Conservation (phyloP, 2,113 vertebrate species). For the Protomyctophum bolini region DNA sequence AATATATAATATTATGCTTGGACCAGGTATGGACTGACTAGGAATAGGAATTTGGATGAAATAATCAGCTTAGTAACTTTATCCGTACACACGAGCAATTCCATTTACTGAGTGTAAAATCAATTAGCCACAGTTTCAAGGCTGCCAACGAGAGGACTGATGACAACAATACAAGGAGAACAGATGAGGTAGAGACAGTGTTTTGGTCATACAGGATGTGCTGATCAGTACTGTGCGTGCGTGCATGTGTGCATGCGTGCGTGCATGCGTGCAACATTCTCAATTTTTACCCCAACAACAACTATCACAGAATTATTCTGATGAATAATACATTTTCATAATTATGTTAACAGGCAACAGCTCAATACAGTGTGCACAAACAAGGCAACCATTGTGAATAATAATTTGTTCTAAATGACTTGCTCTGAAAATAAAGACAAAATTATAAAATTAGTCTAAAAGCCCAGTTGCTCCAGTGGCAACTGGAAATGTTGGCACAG, state of each 20-base stretch:
- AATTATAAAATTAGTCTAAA: no score
- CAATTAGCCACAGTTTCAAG: background rate
- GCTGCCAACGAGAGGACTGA: background rate
- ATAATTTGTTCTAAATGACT: no score
- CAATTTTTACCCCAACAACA: no score
- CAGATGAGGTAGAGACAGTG: background rate
- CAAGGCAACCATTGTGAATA: no score
- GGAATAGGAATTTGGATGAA: constrained; percentile 7
- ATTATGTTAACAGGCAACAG: no score
- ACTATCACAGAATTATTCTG: no score
- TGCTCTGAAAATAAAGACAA: no score
- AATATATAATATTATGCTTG: background rate
- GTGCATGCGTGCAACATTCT: no score
- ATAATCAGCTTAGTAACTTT: constrained; percentile 8
- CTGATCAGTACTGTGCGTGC: background rate
- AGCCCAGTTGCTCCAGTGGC: no score
- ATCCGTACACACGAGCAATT: background rate
- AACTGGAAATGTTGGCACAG: no score
- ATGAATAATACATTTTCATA: no score
- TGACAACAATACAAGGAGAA: background rate
- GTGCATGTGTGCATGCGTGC: background rate
- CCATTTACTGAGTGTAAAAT: background rate
- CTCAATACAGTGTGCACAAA: no score
- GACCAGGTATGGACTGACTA: constrained; percentile 1
- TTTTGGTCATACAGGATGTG: background rate